Conservation (phyloP, 2,888 invertebrate genomes). For the Thereva unica region DNA sequence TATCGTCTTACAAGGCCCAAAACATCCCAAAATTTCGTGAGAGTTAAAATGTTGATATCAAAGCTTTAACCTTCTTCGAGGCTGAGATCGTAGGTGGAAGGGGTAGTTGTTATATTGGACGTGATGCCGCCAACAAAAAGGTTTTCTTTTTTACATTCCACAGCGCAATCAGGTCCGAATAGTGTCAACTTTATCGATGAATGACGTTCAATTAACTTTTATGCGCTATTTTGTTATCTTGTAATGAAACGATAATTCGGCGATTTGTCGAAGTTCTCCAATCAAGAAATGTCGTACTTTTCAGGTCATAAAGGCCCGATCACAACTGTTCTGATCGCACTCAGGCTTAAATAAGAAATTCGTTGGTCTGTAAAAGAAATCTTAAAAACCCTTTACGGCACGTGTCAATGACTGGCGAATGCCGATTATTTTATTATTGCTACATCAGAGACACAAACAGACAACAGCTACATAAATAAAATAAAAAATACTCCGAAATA, state of each 20-base stretch:
- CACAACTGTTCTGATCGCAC: slow-evolving; percentile 1
- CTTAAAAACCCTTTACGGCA: slow-evolving; percentile 21
- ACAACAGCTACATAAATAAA: too few species aligned
- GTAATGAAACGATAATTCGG: slow-evolving; percentile 36
- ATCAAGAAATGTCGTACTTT: slow-evolving; percentile 23
- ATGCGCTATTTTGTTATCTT: slow-evolving; percentile 32
- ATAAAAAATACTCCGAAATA: too few species aligned
- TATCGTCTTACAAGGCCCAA: too few species aligned
- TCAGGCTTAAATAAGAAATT: slow-evolving; percentile 11
- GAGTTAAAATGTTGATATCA: slow-evolving; percentile 6
- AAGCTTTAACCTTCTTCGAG: not conserved
- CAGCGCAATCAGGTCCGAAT: slow-evolving; percentile 7
- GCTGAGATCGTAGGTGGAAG: not conserved
- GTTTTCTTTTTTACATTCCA: not conserved
- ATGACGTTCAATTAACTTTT: slow-evolving; percentile 31
- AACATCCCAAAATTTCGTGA: not conserved
- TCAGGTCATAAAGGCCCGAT: slow-evolving; percentile 13
- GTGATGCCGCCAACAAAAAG: slow-evolving; percentile 1
- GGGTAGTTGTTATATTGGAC: not conserved
- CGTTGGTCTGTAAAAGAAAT: not conserved
- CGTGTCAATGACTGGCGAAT: slow-evolving; percentile 32
- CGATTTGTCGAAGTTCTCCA: slow-evolving; percentile 28
- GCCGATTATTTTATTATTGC: slow-evolving; percentile 5
- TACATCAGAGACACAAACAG: too few species aligned
- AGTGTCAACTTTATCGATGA: slow-evolving; percentile 25